Percentiles rank a stretch among this genome's conserved stretches.
These are phyloP conservation scores for Phaenicophaeus curvirostris DNA, from an alignment of 2,797 vertebrate species.

Conservation along the genomic window DNA sequence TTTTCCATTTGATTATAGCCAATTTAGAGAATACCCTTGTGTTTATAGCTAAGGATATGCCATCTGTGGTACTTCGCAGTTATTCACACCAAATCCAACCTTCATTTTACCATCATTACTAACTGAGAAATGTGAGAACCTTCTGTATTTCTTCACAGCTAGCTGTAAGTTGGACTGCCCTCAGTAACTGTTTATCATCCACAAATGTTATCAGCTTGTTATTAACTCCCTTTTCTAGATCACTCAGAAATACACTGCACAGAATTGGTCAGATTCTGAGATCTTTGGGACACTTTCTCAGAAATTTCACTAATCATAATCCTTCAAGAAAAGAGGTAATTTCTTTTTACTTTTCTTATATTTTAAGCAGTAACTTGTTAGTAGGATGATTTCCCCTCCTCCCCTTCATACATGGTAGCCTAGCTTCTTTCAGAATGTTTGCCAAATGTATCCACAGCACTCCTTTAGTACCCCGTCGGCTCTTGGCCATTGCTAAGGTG, in stretches of 20 bases:
- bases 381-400: background rate
- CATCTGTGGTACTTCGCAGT: conserved; percentile 22
- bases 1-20: conserved; percentile 3
- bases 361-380: background rate
- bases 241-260: background rate
- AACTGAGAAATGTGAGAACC: background rate
- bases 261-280: background rate
- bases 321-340: background rate
- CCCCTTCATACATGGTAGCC: background rate
- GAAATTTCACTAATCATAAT: background rate
- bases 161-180: background rate
- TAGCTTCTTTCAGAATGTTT: background rate
- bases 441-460: background rate
- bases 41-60: background rate
- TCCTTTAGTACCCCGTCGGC: accelerated
- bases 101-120: conserved; percentile 7
- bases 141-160: conserved; percentile 11
- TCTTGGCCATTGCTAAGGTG: background rate
- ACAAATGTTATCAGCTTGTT: background rate
- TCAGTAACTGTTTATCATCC: background rate
- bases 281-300: background rate
- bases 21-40: background rate
- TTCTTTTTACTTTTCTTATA: background rate
- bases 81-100: conserved; percentile 6
- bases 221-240: background rate